Percentiles rank a stretch among this genome's conserved stretches.
Evolutionary conservation across 2,113 vertebrate species (phyloP).

Genomic region (Passer domesticus): DNA sequence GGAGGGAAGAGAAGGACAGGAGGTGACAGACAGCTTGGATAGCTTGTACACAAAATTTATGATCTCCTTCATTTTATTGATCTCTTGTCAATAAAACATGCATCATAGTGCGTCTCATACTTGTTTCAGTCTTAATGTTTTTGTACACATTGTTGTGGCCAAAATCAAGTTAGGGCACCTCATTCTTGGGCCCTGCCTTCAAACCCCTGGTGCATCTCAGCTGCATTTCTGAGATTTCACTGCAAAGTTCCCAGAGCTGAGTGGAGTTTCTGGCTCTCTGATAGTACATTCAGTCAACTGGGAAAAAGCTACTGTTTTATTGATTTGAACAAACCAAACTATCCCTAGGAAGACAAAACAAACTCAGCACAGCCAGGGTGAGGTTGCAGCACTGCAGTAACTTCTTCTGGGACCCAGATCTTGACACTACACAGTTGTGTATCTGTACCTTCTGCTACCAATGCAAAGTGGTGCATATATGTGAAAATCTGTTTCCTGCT

Average conservation of each 20-base stretch:
- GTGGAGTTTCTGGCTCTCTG: background rate
- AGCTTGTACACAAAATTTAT: background rate
- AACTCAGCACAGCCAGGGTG: background rate
- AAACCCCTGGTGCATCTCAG: background rate
- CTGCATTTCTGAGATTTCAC: background rate
- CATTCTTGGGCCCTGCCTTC: background rate
- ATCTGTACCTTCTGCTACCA: background rate
- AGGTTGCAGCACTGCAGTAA: background rate
- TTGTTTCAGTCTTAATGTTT: background rate
- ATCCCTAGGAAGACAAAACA: background rate
- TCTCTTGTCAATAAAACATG: background rate
- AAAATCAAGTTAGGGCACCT: background rate
- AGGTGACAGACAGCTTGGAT: background rate
- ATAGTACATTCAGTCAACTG: background rate
- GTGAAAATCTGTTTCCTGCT: background rate
- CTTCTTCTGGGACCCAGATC: background rate
- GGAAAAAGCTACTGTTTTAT: background rate
- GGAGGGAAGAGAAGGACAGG: background rate
- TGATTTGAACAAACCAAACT: background rate
- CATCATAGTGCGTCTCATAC: background rate
- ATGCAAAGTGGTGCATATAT: background rate
- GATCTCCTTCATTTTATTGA: background rate
- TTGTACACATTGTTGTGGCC: rapidly evolving
- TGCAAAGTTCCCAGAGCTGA: background rate
- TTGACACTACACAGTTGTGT: rapidly evolving